phyloP scores from a whole-genome alignment of 92 coral and sea anemone species.

The Virgularia gustaviana region DNA sequence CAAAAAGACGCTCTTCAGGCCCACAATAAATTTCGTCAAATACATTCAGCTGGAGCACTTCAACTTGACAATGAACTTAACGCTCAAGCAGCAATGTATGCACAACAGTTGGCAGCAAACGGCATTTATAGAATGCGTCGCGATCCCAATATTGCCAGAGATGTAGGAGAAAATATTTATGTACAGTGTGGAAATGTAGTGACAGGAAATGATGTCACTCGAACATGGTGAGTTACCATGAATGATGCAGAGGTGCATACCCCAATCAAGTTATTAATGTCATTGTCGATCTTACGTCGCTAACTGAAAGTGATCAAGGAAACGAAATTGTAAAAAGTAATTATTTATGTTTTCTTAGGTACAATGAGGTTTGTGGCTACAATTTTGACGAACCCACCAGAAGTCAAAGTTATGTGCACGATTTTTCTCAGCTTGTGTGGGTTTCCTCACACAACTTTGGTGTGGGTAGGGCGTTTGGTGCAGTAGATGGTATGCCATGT shows the following conservation, averaged over 20 bases:
- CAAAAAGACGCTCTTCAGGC: slow-evolving; percentile 18
- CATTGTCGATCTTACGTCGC: neutral
- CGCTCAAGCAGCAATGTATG: slow-evolving; percentile 10
- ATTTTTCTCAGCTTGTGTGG: slow-evolving; percentile 26
- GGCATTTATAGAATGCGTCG: neutral
- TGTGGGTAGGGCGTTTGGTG: slow-evolving; percentile 38
- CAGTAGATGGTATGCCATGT: slow-evolving; percentile 66
- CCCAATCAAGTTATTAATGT: neutral
- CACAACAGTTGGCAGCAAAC: slow-evolving; percentile 10
- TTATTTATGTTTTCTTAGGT: neutral
- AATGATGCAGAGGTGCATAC: neutral
- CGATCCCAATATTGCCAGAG: neutral
- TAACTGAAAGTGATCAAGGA: neutral
- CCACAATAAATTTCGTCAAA: slow-evolving; percentile 8
- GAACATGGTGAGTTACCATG: slow-evolving; percentile 13
- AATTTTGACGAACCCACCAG: slow-evolving; percentile 16
- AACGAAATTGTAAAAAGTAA: neutral
- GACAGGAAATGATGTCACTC: slow-evolving; percentile 11
- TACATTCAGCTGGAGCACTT: slow-evolving; percentile 13
- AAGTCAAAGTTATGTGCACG: slow-evolving; percentile 8
- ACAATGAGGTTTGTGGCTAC: slow-evolving; percentile 29
- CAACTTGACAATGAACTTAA: neutral
- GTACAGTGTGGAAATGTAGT: slow-evolving; percentile 11
- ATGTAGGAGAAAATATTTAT: slow-evolving; percentile 19
- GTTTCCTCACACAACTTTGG: neutral